phyloP scores from a whole-genome alignment of 2,888 invertebrate genomes.

The Mellilla xanthometata region DNA sequence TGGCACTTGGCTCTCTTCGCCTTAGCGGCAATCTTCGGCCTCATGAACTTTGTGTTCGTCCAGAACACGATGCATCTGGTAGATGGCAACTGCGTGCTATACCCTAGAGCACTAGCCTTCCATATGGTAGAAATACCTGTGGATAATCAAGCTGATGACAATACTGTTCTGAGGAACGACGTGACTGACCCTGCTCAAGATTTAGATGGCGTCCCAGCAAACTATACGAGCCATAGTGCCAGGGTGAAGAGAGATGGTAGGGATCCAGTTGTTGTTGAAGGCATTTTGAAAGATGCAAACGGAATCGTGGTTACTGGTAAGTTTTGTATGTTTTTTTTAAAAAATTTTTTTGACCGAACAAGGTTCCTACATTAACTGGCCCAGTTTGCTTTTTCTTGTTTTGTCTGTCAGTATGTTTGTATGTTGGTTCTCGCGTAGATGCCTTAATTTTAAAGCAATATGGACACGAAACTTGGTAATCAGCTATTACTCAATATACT shows the following conservation, averaged over 20 bases:
- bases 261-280: slow-evolving; percentile 1
- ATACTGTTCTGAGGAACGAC: slow-evolving; percentile 23
- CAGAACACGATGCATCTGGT: slow-evolving; percentile 62
- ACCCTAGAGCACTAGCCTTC: slow-evolving; percentile 58
- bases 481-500: too few species aligned
- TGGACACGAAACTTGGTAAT: too few species aligned
- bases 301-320: slow-evolving; percentile 43
- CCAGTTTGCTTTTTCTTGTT: too few species aligned
- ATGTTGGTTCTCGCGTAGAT: too few species aligned
- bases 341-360: too few species aligned
- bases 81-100: slow-evolving; percentile 58
- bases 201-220: slow-evolving; percentile 24
- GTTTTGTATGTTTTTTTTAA: slow-evolving; percentile 10
- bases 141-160: slow-evolving; percentile 22
- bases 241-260: slow-evolving; percentile 41
- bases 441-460: too few species aligned
- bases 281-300: slow-evolving; percentile 32
- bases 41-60: slow-evolving; percentile 65
- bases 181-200: slow-evolving; percentile 43
- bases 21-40: slow-evolving; percentile 60
- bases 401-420: too few species aligned
- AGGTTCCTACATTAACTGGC: too few species aligned
- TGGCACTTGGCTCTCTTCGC: slow-evolving; percentile 64
- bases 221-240: slow-evolving; percentile 20
- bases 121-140: slow-evolving; percentile 41